Evolutionary conservation across 2,888 invertebrate genomes (phyloP).

Genomic region (Ornithoptera alexandrae): DNA sequence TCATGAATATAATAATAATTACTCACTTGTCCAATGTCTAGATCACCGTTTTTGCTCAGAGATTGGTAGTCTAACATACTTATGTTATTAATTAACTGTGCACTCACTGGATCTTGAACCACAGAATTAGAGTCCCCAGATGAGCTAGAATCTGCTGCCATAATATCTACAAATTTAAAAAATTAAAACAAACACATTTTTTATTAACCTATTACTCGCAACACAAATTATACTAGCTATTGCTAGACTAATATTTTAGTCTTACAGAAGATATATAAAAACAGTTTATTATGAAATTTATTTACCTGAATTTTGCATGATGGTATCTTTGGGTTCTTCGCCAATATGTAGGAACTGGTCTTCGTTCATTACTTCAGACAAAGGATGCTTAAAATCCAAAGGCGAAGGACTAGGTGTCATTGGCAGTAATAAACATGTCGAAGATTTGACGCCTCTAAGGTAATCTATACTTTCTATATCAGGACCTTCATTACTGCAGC

Average conservation of each 20-base stretch:
- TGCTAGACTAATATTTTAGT: too few species aligned
- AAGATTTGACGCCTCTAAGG: conserved; percentile 82
- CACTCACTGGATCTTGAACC: conserved; percentile 75
- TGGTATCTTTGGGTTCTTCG: conserved; percentile 57
- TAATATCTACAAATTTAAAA: conserved; percentile 53
- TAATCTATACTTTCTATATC: conserved; percentile 67
- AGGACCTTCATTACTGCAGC: conserved; percentile 45
- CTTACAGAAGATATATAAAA: too few species aligned
- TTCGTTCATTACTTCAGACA: conserved; percentile 76
- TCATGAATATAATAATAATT: neutral
- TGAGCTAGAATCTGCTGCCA: conserved; percentile 72
- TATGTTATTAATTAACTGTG: conserved; percentile 76
- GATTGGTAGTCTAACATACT: conserved; percentile 78
- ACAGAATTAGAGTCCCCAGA: conserved; percentile 75
- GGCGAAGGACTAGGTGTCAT: conserved; percentile 81
- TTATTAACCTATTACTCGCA: neutral
- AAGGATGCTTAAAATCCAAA: conserved; percentile 79
- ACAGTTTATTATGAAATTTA: too few species aligned
- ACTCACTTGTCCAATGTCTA: conserved; percentile 68
- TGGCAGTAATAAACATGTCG: conserved; percentile 82
- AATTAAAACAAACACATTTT: neutral
- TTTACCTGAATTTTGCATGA: conserved; percentile 59
- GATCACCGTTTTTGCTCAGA: conserved; percentile 72
- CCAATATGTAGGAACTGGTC: conserved; percentile 64
- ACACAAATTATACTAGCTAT: too few species aligned